Base-by-base conservation (phyloP, 2,797 vertebrate species). In the Percopsis omiscomaycus region DNA sequence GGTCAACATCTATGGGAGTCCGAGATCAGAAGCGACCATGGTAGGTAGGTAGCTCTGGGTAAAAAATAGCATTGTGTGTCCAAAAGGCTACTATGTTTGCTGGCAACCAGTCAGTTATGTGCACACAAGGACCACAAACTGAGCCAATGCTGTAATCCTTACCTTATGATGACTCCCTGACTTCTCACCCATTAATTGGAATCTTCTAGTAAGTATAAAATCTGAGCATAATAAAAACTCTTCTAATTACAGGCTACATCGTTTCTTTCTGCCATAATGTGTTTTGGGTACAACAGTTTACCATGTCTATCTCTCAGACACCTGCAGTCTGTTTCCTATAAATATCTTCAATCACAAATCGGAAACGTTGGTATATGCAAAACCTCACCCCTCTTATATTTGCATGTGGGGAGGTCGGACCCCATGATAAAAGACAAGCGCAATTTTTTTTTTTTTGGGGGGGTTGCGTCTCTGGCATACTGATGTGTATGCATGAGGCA, bases 301-400 rank as follows among this genome's bases (percentile, higher is more conserved):
- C 13, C 11, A 3, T 0, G 0, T 60, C 49, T 61, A 42, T 66
- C 42, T 42, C 6, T 42, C 37, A 42, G 37, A 42, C 37, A 42
- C 37, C 37, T 42, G 9, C 37, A 42, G 37, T 42, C 44, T 29
- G 14, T 10, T 1, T 13, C 12, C 46, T 16, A 6, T 42, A 9
- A 49, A 74, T 59, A 50, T 57, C 64, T 55, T 46, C 37, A 3
- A 57, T 55, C 27, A 57, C 61, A 42, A 55, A 59, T 55, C 49
- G 29, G 49, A 78, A 81, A 86, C 49, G 22, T 74, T 59, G 47
- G 37, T 16, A 64, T 66, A 77, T 75, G 74, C 78, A 82, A 80
- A 81, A 32, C 50, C 48, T 2, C 65, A 22, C 14, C 48, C 46
- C 51, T 48, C 54, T 55, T 9, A 14, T 54, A 75, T 81, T 79